Evolutionary conservation across 2,113 vertebrate species (phyloP).

Genomic region (Pyxicephalus adspersus): DNA sequence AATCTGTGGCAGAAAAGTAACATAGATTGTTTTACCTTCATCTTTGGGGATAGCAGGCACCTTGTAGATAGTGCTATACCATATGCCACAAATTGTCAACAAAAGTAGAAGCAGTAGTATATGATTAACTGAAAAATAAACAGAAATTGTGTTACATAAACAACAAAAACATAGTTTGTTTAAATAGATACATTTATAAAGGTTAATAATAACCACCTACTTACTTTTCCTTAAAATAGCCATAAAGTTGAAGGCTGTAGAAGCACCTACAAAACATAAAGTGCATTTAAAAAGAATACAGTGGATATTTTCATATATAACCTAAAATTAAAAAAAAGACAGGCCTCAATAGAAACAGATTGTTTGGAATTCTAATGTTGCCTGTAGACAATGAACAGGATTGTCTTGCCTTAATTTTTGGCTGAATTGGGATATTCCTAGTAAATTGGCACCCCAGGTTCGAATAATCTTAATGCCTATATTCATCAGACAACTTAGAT

Average conservation of each 20-base stretch:
- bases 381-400: too few species aligned
- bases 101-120: conserved; percentile 84
- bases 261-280: conserved; percentile 18
- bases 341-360: too few species aligned
- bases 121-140: conserved; percentile 78
- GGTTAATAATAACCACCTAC: not conserved
- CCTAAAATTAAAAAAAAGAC: too few species aligned
- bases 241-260: conserved; percentile 10
- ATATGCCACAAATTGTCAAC: conserved; percentile 80
- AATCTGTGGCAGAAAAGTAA: not conserved
- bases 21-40: conserved; percentile 67
- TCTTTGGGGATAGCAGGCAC: conserved; percentile 61
- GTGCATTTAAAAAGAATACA: too few species aligned
- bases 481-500: too few species aligned
- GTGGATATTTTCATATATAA: too few species aligned
- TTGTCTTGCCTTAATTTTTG: too few species aligned
- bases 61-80: conserved; percentile 83
- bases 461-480: too few species aligned
- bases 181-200: too few species aligned
- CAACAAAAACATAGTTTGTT: not conserved
- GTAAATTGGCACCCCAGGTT: too few species aligned
- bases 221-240: conserved; percentile 49
- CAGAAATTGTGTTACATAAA: not conserved
- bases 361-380: too few species aligned
- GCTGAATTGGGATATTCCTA: too few species aligned